Percentiles rank a stretch among this genome's conserved stretches.
Conservation (phyloP, 2,113 vertebrate genomes). For the Planiliza haematocheilus region DNA sequence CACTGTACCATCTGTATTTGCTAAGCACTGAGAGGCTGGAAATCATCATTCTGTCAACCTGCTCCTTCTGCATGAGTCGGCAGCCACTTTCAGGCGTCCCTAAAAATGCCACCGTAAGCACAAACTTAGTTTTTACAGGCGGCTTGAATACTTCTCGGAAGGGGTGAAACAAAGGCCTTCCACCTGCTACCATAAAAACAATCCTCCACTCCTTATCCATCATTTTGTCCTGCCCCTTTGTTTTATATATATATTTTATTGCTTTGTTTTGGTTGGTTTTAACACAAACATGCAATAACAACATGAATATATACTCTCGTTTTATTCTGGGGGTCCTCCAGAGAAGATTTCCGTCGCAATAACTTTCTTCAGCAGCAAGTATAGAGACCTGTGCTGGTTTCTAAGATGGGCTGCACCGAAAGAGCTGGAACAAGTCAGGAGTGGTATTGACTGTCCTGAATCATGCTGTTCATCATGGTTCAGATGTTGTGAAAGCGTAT, state of each 20-base stretch:
- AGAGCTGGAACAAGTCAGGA: too few relatives aligned
- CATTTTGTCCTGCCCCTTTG: neutral
- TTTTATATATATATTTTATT: neutral
- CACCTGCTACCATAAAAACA: constrained; percentile 24
- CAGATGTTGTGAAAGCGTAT: too few relatives aligned
- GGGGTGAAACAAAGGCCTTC: constrained; percentile 60
- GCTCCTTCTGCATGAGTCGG: constrained; percentile 72
- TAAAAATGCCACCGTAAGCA: constrained; percentile 70
- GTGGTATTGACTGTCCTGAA: too few relatives aligned
- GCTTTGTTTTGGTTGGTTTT: neutral
- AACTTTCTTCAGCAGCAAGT: too few relatives aligned
- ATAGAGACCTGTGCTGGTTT: too few relatives aligned
- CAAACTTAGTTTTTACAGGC: constrained; percentile 69
- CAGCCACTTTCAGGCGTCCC: constrained; percentile 67
- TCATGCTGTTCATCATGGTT: too few relatives aligned
- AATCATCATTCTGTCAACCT: constrained; percentile 76
- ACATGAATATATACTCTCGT: too few relatives aligned
- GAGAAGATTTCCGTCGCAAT: too few relatives aligned
- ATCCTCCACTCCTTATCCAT: neutral
- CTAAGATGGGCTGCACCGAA: too few relatives aligned
- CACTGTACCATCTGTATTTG: constrained; percentile 76
- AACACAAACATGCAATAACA: neutral
- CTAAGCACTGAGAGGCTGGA: constrained; percentile 62
- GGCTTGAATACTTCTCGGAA: constrained; percentile 51
- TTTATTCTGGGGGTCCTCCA: too few relatives aligned